Conservation (phyloP, 2,113 vertebrate genomes). For the Marmota monax region DNA sequence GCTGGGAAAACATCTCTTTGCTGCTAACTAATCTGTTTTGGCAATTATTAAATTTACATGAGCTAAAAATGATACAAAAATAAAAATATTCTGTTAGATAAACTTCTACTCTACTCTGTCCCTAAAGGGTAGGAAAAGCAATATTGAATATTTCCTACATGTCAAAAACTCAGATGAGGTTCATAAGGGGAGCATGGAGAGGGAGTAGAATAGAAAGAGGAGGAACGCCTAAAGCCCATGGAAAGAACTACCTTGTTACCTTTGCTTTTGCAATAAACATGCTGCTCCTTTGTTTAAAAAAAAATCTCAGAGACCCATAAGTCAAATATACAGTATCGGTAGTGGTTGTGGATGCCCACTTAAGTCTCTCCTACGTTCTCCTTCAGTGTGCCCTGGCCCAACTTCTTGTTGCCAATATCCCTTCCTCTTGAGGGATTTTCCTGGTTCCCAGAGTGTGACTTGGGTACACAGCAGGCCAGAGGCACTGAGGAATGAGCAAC, state of each 20-base stretch:
- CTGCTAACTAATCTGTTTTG: neutral
- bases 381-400: rapidly evolving
- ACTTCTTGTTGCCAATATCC: no score
- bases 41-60: neutral
- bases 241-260: no score
- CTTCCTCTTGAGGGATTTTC: neutral
- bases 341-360: rapidly evolving
- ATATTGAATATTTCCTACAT: neutral
- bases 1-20: neutral
- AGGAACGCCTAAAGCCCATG: no score
- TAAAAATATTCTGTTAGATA: neutral
- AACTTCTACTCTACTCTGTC: neutral
- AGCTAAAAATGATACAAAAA: neutral
- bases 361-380: rapidly evolving
- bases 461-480: neutral
- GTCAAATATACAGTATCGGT: neutral
- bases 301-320: neutral
- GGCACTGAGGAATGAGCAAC: neutral
- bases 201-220: no score
- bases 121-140: neutral
- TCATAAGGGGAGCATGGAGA: no score
- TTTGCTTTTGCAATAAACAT: no score
- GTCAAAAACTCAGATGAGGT: neutral
- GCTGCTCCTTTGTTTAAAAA: no score
- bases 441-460: no score